Evolutionary conservation across 2,888 invertebrate genomes (phyloP).

Genomic region (Uropetala carovei): DNA sequence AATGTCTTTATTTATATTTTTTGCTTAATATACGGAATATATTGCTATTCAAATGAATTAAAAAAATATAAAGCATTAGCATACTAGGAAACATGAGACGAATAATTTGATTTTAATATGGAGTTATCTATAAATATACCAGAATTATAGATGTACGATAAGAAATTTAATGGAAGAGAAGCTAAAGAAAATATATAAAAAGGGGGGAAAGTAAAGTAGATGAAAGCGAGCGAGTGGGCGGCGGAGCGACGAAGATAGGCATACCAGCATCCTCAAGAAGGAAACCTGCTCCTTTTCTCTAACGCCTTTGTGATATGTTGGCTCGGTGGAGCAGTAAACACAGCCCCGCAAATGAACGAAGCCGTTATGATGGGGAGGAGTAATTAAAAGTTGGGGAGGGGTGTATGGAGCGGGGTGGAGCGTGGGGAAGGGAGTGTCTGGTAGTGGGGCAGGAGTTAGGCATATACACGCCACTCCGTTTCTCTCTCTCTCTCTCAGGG

Average conservation of each 20-base stretch:
- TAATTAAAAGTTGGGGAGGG: conserved; percentile 64
- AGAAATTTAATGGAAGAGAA: not conserved
- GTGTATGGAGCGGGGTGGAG: not conserved
- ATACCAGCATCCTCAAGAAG: conserved; percentile 44
- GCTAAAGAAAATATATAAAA: not conserved
- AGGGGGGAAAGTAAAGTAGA: not conserved
- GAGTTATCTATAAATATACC: not conserved
- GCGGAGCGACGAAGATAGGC: not conserved
- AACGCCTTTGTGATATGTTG: conserved; percentile 64
- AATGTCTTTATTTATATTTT: no score
- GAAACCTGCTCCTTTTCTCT: conserved; percentile 47
- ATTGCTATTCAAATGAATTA: no score
- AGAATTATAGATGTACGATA: not conserved
- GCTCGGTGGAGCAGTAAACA: conserved; percentile 65
- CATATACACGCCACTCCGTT: not conserved
- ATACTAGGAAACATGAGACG: no score
- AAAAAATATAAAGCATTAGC: no score
- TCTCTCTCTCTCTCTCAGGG: not conserved
- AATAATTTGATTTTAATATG: no score
- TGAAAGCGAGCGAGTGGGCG: not conserved
- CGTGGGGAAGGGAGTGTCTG: not conserved
- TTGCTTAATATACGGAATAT: no score
- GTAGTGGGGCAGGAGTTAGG: not conserved
- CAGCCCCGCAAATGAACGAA: conserved; percentile 65
- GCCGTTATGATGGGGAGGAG: conserved; percentile 65